Base-by-base conservation (phyloP, 1,140 invertebrate genomes). In the Copidosoma floridanum region DNA sequence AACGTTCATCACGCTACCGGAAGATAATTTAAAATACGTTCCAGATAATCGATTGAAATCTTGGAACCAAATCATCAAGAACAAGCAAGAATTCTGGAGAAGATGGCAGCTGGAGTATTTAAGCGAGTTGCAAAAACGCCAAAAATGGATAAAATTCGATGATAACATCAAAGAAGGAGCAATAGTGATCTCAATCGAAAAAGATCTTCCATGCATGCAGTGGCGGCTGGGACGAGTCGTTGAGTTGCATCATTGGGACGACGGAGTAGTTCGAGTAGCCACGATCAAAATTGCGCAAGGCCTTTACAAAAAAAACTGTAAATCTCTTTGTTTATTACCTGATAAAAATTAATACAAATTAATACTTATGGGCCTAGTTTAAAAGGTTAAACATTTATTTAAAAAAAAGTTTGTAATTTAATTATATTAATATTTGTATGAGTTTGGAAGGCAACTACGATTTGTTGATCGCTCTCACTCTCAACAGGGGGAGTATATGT, bases 51-150 rank as follows among this genome's bases (percentile, higher is more conserved):
- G 55, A 61, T 12, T 71, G 68, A 2, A 35, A 0, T 7, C 52
- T 4, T 55, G 37, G 37, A n/a, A 41, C 40, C 24, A 7, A 26
- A 50, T 51, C 65, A 14, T 44, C 20, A 57, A 70, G 23, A 35
- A 60, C 0, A 43, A 64, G n/a, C 66, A 69, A 44, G 44, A 64
- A 6, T 74, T 75, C 57, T 63, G 61, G 54, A 46, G 38, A 20
- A 67, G 67, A 38, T 75, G 68, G 71, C 27, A 61, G 5, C 20
- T 55, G 4, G 72, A 73, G 24, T 75, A 71, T 46, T 24, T 72
- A 2, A 46, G 43, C 11, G 57, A 66, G 26, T 53, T 74, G 7
- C 70, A 76, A 51, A 44, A 66, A 26, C 52, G 71, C 10, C 14
- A 44, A 4, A 76, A 78, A 63, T 76, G 73, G 72, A 10, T 4